phyloP scores from a whole-genome alignment of 2,888 invertebrate genomes.

The Philonicus albiceps region DNA sequence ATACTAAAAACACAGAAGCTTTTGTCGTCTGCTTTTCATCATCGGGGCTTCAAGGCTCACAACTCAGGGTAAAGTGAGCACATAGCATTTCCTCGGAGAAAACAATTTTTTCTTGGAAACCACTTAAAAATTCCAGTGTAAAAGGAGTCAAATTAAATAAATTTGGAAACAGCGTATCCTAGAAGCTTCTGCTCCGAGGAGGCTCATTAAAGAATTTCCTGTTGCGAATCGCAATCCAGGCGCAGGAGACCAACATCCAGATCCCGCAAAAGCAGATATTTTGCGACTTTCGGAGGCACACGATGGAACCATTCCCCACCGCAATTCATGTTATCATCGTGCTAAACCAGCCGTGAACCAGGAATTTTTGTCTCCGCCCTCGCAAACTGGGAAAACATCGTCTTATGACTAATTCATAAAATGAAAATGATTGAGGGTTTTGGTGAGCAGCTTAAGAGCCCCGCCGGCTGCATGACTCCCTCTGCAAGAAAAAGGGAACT shows the following conservation, averaged over 20 bases:
- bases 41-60: background rate
- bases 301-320: background rate
- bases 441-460: background rate
- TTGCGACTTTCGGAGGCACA: background rate
- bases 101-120: background rate
- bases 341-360: slow-evolving; percentile 9
- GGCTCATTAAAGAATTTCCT: background rate
- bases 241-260: background rate
- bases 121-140: background rate
- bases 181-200: background rate
- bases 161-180: background rate
- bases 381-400: background rate
- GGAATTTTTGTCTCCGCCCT: slow-evolving; percentile 3
- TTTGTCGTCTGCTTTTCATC: too few relatives aligned
- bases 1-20: too few relatives aligned
- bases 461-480: background rate
- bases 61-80: background rate
- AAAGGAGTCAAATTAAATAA: background rate
- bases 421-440: slow-evolving; percentile 12
- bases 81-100: background rate
- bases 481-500: background rate
- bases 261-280: background rate
- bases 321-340: background rate
- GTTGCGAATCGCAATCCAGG: background rate
- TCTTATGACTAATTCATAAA: slow-evolving; percentile 30